Base-by-base conservation (phyloP, 2,113 vertebrate genomes). In the Phalacrocorax pelagicus region DNA sequence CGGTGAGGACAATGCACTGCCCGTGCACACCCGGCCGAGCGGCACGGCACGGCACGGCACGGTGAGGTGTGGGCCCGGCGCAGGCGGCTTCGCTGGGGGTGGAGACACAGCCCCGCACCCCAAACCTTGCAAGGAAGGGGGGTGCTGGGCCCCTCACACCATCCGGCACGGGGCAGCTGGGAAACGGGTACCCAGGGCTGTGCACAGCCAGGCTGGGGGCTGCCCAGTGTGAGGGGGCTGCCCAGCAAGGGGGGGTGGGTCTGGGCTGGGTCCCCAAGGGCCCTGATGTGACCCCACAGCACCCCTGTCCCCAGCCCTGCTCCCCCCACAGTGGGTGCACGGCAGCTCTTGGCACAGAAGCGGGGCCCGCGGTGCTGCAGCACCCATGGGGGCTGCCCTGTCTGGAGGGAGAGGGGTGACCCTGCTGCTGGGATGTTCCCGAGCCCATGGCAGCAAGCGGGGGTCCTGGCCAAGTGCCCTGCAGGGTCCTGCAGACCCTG, bases 371-470 rank as follows among this genome's bases (percentile, higher is more conserved):
- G 6, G 77, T 15, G 30, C 77, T 54, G 57, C 59, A 80, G 55
- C 42, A 34, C 23, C 40, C 63, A 9, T 0, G 8, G 61, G 38
- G 10, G 20, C 63, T 78, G 61, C 36, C 32, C 54, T 23, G 58
- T 18, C 17, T 0, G 6, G 5, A 42, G 19, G 32, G 32, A 55
- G n/a, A 34, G 26, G 59, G 21, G 18, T 49, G 27, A 54, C 6
- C 24, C 29, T 0, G 1, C 10, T 3, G 5, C 18, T 30, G 26
- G 46, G 23, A 20, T 30, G 40, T 23, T 46, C 49, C 59, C 5
- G 3, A n/a, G 54, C 19, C 73, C 14, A 11, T 0, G 4, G 32
- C 8, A 15, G 15, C 3, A 2, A 57, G 58, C 1, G 0, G 6
- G 38, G 57, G 62, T 42, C 57, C 46, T 11, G 12, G 44, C 12